phyloP scores from a whole-genome alignment of 2,113 vertebrate genomes.

The Heptranchias perlo region DNA sequence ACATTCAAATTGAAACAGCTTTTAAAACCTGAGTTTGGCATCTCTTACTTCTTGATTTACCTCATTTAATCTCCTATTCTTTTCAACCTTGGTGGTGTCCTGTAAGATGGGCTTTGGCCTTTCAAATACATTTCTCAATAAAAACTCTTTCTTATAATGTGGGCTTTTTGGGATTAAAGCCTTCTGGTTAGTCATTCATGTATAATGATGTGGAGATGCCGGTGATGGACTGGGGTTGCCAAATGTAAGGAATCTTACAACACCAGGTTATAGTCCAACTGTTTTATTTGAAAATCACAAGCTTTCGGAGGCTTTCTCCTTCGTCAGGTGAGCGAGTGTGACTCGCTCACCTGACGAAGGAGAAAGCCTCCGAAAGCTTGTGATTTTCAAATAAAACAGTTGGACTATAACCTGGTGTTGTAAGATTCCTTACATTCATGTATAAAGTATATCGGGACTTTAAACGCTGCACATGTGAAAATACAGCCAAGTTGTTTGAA shows the following conservation, averaged over 20 bases:
- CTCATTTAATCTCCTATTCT: background rate
- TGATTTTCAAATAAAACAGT: no score
- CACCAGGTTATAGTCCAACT: no score
- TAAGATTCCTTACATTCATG: no score
- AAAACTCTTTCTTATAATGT: background rate
- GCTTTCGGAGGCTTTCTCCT: no score
- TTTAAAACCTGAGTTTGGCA: background rate
- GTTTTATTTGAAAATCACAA: no score
- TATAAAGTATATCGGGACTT: background rate
- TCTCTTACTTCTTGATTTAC: background rate
- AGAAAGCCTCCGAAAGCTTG: no score
- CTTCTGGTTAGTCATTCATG: background rate
- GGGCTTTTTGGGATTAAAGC: background rate
- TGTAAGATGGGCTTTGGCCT: background rate
- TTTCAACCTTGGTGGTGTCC: background rate
- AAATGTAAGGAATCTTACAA: no score
- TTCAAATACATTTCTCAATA: background rate
- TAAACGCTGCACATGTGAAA: background rate
- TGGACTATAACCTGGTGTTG: no score
- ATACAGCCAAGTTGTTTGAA: background rate
- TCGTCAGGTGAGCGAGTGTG: no score
- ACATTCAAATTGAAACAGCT: background rate
- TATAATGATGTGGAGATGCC: no score
- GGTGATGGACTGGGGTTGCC: no score
- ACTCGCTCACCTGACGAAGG: no score